Evolutionary conservation across 2,888 invertebrate genomes (phyloP).

Genomic region (Venustoraphidia nigricollis): DNA sequence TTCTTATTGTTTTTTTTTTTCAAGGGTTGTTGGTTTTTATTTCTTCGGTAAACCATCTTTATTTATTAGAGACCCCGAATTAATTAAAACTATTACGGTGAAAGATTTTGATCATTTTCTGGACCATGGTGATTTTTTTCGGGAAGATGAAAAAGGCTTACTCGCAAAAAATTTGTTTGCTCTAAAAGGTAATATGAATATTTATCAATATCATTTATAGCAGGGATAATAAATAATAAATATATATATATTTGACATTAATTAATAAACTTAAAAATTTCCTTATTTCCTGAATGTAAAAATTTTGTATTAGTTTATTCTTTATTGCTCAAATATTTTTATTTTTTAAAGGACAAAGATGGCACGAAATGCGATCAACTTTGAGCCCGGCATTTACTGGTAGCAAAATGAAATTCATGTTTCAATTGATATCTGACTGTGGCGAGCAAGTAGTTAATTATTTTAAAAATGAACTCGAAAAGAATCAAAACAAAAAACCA

Average conservation of each 20-base stretch:
- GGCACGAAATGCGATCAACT: constrained; percentile 16
- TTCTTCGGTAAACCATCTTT: constrained; percentile 15
- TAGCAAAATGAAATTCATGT: constrained; percentile 10
- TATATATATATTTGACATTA: no score
- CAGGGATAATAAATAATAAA: no score
- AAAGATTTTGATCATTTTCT: constrained; percentile 17
- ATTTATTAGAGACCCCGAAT: constrained; percentile 20
- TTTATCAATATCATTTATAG: no score
- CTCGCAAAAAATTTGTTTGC: constrained; percentile 15
- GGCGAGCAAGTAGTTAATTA: constrained; percentile 1
- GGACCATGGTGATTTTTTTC: constrained; percentile 14
- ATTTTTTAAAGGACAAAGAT: constrained; percentile 13
- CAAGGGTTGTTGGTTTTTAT: constrained; percentile 9
- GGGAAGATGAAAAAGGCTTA: constrained; percentile 15
- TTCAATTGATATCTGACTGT: constrained; percentile 8
- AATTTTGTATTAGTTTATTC: no score
- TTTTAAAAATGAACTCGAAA: neutral
- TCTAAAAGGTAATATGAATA: constrained; percentile 12
- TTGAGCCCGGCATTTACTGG: constrained; percentile 16
- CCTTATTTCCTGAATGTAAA: no score
- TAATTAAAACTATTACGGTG: constrained; percentile 19
- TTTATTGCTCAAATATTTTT: no score
- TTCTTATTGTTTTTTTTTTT: neutral
- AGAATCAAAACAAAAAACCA: neutral
- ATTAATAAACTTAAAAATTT: no score